Evolutionary conservation across 2,888 invertebrate genomes (phyloP).

Genomic region (Venusia cambrica): DNA sequence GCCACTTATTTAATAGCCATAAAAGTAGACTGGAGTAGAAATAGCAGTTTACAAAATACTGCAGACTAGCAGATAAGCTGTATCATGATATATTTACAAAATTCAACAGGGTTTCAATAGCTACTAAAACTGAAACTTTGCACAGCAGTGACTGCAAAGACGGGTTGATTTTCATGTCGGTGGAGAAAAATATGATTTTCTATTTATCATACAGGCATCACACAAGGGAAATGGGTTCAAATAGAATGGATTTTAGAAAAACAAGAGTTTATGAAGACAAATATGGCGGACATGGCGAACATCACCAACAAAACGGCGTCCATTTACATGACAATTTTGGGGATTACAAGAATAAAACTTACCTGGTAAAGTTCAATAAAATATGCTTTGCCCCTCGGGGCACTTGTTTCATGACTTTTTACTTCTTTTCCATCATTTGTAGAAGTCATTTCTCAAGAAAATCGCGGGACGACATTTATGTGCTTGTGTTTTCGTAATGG

Average conservation of each 20-base stretch:
- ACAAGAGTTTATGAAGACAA: conserved; percentile 71
- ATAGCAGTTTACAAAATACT: not conserved
- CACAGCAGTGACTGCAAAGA: conserved; percentile 1
- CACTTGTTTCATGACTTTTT: conserved; percentile 74
- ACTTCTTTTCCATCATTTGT: conserved; percentile 80
- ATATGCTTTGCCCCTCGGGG: conserved; percentile 72
- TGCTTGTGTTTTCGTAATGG: conserved; percentile 79
- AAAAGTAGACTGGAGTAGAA: not conserved
- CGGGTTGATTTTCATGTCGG: not conserved
- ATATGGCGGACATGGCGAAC: conserved; percentile 77
- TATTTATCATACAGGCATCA: conserved; percentile 1
- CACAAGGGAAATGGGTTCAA: conserved; percentile 28
- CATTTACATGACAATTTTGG: conserved; percentile 37
- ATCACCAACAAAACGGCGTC: conserved; percentile 71
- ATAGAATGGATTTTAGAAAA: conserved; percentile 56
- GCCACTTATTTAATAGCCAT: not conserved
- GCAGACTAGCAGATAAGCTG: not conserved
- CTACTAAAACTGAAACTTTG: conserved; percentile 9
- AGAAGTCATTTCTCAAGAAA: conserved; percentile 81
- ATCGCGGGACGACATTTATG: conserved; percentile 80
- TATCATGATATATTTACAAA: conserved; percentile 18
- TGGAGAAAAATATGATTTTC: not conserved
- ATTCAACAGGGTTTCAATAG: conserved; percentile 11
- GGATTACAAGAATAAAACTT: conserved; percentile 52
- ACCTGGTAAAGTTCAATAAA: conserved; percentile 78